These are phyloP conservation scores for Catotricha subobsoleta DNA, from an alignment of 2,888 invertebrate genomes.

Conservation along the genomic window DNA sequence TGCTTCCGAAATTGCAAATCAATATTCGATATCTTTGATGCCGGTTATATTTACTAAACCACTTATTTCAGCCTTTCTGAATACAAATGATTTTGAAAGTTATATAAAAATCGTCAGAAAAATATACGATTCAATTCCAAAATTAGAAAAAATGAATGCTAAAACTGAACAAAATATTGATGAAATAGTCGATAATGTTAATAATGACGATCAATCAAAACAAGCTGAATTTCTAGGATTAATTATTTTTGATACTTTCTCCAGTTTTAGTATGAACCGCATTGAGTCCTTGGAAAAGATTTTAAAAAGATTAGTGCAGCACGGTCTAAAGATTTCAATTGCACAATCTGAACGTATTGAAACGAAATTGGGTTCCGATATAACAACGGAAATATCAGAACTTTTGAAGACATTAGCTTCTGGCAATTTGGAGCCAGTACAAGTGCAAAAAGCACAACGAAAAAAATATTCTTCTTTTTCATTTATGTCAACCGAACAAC, in stretches of 20 bases:
- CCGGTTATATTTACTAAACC: conserved; percentile 36
- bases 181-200: conserved; percentile 20
- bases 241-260: conserved; percentile 35
- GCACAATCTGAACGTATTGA: conserved; percentile 42
- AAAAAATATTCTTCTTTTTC: conserved; percentile 19
- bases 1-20: conserved; percentile 44
- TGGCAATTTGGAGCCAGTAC: conserved; percentile 37
- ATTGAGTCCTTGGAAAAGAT: conserved; percentile 32
- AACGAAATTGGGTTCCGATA: conserved; percentile 41
- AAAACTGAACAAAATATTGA: conserved; percentile 17
- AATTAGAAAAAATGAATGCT: conserved; percentile 17
- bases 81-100: conserved; percentile 41
- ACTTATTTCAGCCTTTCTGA: conserved; percentile 36
- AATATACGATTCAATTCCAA: conserved; percentile 30
- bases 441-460: conserved; percentile 24
- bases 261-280: conserved; percentile 29
- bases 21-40: conserved; percentile 39
- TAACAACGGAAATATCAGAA: conserved; percentile 45
- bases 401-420: conserved; percentile 45
- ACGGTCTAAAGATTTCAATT: conserved; percentile 47
- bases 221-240: conserved; percentile 35
- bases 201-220: conserved; percentile 15
- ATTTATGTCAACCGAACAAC: conserved; percentile 29
- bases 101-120: conserved; percentile 41
- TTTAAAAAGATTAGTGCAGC: conserved; percentile 36